Evolutionary conservation across 2,113 vertebrate species (phyloP).

Genomic region (Mugil cephalus): DNA sequence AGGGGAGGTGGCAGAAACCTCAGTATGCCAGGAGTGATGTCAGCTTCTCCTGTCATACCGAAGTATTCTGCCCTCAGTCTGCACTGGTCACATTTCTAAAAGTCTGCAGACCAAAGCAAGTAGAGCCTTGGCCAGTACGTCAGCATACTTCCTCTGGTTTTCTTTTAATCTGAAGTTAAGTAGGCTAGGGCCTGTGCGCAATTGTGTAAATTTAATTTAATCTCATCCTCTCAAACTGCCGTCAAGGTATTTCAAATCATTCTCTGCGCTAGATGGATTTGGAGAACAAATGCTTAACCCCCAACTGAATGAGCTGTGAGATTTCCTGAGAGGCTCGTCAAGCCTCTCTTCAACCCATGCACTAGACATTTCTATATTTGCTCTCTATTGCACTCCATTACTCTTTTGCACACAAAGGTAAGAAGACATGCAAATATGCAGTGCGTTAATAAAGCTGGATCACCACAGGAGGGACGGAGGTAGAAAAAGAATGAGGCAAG

Average conservation of each 20-base stretch:
- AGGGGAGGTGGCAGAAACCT: neutral
- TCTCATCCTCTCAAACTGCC: constrained; percentile 16
- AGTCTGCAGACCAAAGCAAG: constrained; percentile 28
- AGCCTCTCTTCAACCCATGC: constrained; percentile 20
- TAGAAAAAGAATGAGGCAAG: constrained; percentile 8
- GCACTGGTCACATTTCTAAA: constrained; percentile 47
- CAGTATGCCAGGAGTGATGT: constrained; percentile 45
- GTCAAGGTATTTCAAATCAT: constrained; percentile 23
- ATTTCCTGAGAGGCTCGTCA: constrained; percentile 16
- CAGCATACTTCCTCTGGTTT: constrained; percentile 1
- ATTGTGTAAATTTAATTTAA: constrained; percentile 42
- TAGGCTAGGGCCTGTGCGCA: neutral
- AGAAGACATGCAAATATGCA: neutral
- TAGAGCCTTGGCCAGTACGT: constrained; percentile 9
- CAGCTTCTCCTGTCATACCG: constrained; percentile 44
- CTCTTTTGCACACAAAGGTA: constrained; percentile 16
- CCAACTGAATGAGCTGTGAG: constrained; percentile 13
- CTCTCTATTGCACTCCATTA: neutral
- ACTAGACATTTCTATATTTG: constrained; percentile 19
- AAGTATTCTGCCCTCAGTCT: constrained; percentile 43
- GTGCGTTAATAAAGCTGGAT: constrained; percentile 11
- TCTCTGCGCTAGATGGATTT: constrained; percentile 19
- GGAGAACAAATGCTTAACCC: constrained; percentile 38
- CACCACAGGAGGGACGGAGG: neutral
- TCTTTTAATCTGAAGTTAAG: constrained; percentile 27